phyloP scores from a whole-genome alignment of 2,888 invertebrate species.

The Cerastoderma edule region DNA sequence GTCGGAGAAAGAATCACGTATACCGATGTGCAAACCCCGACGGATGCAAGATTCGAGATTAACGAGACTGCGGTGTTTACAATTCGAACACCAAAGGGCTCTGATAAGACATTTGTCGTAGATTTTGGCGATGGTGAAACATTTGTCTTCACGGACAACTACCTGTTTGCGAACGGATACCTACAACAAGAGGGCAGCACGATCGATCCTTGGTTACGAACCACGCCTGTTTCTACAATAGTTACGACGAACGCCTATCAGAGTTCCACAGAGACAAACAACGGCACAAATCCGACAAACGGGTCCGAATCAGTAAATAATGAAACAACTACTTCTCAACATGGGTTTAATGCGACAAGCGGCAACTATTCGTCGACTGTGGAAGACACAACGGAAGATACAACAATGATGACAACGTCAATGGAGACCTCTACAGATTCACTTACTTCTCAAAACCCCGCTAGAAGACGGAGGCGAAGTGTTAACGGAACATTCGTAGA shows the following conservation, averaged over 20 bases:
- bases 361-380: too few species aligned
- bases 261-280: background rate
- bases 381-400: too few species aligned
- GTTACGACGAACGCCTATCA: background rate
- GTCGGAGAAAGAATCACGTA: constrained; percentile 79
- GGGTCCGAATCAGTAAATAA: constrained; percentile 2
- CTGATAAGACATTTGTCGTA: constrained; percentile 71
- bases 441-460: too few species aligned
- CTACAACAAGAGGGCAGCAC: constrained; percentile 29
- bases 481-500: too few species aligned
- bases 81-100: constrained; percentile 75
- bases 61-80: constrained; percentile 65
- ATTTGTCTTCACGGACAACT: constrained; percentile 65
- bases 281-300: background rate
- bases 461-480: too few species aligned
- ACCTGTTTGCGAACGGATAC: constrained; percentile 48
- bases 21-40: constrained; percentile 73
- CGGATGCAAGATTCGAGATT: constrained; percentile 64
- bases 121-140: constrained; percentile 73
- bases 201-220: constrained; percentile 23
- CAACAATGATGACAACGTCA: too few species aligned
- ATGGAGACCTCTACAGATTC: too few species aligned
- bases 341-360: background rate
- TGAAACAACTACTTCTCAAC: background rate
- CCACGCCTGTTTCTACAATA: constrained; percentile 10